Conservation (phyloP, 1,140 invertebrate genomes). For the Drosophila pectinifera region DNA sequence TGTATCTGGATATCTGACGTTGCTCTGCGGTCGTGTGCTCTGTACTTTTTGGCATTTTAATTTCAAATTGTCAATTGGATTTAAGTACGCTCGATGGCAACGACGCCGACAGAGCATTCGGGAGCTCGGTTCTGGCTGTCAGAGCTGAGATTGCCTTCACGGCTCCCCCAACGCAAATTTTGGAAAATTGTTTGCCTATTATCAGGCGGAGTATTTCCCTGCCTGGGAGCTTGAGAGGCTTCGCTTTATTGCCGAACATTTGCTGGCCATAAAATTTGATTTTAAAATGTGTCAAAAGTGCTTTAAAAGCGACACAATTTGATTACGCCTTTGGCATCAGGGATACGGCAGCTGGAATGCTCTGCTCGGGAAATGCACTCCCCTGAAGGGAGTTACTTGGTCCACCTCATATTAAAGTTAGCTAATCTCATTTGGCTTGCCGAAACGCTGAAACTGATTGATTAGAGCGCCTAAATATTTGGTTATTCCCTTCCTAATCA, state of each 20-base stretch:
- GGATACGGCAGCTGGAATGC: constrained; percentile 61
- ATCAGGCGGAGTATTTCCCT: constrained; percentile 36
- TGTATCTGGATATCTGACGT: constrained; percentile 33
- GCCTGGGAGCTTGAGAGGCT: constrained; percentile 1
- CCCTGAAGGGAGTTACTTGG: neutral
- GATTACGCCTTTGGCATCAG: constrained; percentile 42
- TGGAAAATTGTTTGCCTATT: constrained; percentile 71
- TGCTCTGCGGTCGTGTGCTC: constrained; percentile 49
- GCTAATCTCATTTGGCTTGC: constrained; percentile 12
- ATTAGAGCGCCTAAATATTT: constrained; percentile 7
- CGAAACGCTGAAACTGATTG: neutral
- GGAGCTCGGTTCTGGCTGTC: constrained; percentile 14
- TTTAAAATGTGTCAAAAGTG: constrained; percentile 80
- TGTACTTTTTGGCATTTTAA: constrained; percentile 83
- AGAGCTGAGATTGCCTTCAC: constrained; percentile 67
- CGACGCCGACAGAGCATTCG: constrained; percentile 41
- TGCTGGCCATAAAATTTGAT: constrained; percentile 71
- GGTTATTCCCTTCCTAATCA: constrained; percentile 13
- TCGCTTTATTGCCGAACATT: constrained; percentile 50
- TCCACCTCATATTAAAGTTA: neutral
- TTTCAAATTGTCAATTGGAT: constrained; percentile 84
- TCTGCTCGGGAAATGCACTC: constrained; percentile 3
- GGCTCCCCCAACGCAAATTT: constrained; percentile 73
- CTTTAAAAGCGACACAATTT: constrained; percentile 76
- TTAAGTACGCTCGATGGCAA: constrained; percentile 74